Conservation (phyloP, 2,113 vertebrate species). For the Trogon melanurus region DNA sequence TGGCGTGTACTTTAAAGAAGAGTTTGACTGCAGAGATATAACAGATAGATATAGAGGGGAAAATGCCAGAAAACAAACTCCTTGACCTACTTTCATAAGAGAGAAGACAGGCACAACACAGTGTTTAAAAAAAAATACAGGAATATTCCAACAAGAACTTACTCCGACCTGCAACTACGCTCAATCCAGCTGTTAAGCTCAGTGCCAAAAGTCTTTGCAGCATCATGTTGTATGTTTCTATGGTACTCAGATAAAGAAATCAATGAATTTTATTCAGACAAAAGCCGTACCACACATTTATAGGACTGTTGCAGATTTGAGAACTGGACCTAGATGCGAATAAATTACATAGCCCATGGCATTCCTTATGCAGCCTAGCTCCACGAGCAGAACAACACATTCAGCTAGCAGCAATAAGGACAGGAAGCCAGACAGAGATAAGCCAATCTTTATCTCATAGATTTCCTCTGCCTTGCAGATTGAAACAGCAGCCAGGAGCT, state of each 20-base stretch:
- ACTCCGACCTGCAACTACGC: not conserved
- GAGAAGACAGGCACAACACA: not conserved
- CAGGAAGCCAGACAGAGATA: not conserved
- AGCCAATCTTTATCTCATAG: not conserved
- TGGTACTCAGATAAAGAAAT: not conserved
- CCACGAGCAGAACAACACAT: fast-evolving
- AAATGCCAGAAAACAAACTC: not conserved
- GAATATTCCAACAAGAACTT: not conserved
- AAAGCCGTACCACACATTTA: not conserved
- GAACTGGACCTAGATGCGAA: not conserved
- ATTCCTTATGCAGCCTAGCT: not conserved
- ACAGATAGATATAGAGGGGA: not conserved
- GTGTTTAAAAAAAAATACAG: not conserved
- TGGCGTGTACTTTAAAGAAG: not conserved
- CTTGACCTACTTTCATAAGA: not conserved
- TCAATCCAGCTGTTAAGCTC: not conserved
- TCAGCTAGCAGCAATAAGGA: not conserved
- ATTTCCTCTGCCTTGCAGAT: not conserved
- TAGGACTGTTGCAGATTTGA: not conserved
- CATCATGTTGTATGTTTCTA: not conserved
- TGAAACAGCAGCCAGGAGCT: not conserved
- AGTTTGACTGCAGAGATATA: not conserved
- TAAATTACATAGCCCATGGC: fast-evolving
- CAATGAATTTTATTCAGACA: not conserved
- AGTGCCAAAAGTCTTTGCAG: not conserved